These are phyloP conservation scores for Volucella inflata DNA, from an alignment of 2,888 invertebrate genomes.

Conservation along the genomic window DNA sequence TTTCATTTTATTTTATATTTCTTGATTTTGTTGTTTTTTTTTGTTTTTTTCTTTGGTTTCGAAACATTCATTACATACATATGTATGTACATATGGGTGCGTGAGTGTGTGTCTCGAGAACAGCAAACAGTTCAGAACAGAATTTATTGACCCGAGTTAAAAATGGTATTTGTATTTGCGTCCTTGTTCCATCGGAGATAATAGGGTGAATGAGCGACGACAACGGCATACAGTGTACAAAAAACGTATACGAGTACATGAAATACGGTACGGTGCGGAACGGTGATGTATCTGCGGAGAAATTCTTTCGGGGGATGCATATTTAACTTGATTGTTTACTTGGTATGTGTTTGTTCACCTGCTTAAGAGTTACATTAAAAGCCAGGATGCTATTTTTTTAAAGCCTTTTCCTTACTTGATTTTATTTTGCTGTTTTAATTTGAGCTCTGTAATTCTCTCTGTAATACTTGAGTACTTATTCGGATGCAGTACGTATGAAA, in stretches of 20 bases:
- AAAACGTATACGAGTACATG: too few relatives aligned
- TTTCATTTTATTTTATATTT: too few relatives aligned
- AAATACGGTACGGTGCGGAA: conserved; percentile 2
- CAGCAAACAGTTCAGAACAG: conserved; percentile 40
- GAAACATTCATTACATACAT: too few relatives aligned
- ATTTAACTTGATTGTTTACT: conserved; percentile 68
- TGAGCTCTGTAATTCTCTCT: conserved; percentile 23
- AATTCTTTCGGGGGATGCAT: conserved; percentile 74
- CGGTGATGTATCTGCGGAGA: conserved; percentile 69
- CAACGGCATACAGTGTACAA: conserved; percentile 11
- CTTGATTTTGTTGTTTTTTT: too few relatives aligned
- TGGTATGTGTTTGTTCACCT: conserved; percentile 75
- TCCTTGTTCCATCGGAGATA: conserved; percentile 71
- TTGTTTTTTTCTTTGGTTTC: too few relatives aligned
- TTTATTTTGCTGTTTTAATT: conserved; percentile 46
- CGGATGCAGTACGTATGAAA: conserved; percentile 73
- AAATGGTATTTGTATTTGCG: conserved; percentile 66
- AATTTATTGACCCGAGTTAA: conserved; percentile 74
- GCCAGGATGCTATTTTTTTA: conserved; percentile 25
- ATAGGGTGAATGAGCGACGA: conserved; percentile 74
- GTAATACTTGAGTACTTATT: conserved; percentile 48
- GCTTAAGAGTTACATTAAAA: conserved; percentile 63
- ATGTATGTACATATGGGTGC: not conserved
- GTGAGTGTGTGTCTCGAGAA: conserved; percentile 34
- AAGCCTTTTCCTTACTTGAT: conserved; percentile 17